Evolutionary conservation across 1,140 invertebrate genomes (phyloP).

Genomic region (Saccostrea glomerata): DNA sequence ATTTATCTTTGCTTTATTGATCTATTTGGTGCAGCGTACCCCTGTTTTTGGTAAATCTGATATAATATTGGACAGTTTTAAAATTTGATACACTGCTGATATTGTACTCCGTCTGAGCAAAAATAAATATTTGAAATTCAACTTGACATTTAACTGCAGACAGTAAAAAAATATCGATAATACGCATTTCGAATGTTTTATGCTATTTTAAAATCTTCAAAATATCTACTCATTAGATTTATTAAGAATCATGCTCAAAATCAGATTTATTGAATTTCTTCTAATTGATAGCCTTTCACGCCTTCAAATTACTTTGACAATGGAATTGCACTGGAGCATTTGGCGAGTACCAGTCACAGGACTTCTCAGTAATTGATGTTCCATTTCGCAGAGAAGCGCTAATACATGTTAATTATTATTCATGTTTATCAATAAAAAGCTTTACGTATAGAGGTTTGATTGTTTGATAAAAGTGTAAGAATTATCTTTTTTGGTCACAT

Average conservation of each 20-base stretch:
- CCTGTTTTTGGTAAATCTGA: not conserved
- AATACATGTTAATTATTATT: not conserved
- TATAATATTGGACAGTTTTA: not conserved
- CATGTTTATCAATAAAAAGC: not conserved
- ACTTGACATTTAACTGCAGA: conserved; percentile 14
- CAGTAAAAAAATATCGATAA: not conserved
- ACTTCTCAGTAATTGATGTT: conserved; percentile 23
- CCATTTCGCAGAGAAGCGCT: not conserved
- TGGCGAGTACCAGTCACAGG: not conserved
- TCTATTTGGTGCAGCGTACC: not conserved
- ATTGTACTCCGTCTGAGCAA: not conserved
- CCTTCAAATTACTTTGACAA: not conserved
- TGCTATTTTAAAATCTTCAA: not conserved
- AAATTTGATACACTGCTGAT: not conserved
- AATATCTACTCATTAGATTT: conserved; percentile 1
- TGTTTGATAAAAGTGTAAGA: conserved; percentile 20
- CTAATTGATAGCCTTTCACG: not conserved
- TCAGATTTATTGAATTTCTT: not conserved
- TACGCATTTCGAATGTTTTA: not conserved
- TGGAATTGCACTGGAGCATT: not conserved
- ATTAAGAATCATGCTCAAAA: conserved; percentile 11
- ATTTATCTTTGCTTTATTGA: not conserved
- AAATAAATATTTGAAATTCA: conserved; percentile 4
- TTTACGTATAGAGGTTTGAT: not conserved
- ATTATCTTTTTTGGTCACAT: not conserved